Evolutionary conservation across 2,797 vertebrate genomes (phyloP).

Genomic region (Clarias platycephalus): DNA sequence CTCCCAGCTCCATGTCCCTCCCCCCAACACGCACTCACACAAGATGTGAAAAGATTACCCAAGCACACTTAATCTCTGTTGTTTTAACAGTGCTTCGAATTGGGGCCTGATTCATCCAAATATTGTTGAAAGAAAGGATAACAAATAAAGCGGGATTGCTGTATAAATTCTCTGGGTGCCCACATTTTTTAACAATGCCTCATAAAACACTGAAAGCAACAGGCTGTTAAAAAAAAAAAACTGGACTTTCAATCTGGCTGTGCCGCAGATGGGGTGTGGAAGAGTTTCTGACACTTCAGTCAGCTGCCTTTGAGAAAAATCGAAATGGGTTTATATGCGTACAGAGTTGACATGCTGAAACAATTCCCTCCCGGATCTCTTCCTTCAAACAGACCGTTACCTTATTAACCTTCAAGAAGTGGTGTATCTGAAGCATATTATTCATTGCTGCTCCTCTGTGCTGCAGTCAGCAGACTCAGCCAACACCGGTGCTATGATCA

Average conservation of each 20-base stretch:
- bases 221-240: conserved; percentile 40
- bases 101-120: conserved; percentile 70
- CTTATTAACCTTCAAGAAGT: conserved; percentile 22
- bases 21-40: conserved; percentile 51
- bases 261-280: conserved; percentile 29
- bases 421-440: conserved; percentile 25
- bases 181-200: conserved; percentile 56
- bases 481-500: conserved; percentile 62
- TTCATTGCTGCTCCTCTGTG: conserved; percentile 41
- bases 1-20: conserved; percentile 57
- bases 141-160: conserved; percentile 71
- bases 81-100: conserved; percentile 71
- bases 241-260: conserved; percentile 36
- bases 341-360: neutral
- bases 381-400: conserved; percentile 9
- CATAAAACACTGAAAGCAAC: conserved; percentile 55
- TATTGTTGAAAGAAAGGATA: conserved; percentile 73
- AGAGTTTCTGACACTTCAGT: conserved; percentile 40
- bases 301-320: conserved; percentile 20
- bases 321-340: neutral
- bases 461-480: conserved; percentile 59
- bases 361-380: conserved; percentile 1
- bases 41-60: conserved; percentile 64
- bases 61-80: conserved; percentile 73
- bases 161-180: conserved; percentile 54